Conservation (phyloP, 2,797 vertebrate genomes). For the Notolabrus celidotus region DNA sequence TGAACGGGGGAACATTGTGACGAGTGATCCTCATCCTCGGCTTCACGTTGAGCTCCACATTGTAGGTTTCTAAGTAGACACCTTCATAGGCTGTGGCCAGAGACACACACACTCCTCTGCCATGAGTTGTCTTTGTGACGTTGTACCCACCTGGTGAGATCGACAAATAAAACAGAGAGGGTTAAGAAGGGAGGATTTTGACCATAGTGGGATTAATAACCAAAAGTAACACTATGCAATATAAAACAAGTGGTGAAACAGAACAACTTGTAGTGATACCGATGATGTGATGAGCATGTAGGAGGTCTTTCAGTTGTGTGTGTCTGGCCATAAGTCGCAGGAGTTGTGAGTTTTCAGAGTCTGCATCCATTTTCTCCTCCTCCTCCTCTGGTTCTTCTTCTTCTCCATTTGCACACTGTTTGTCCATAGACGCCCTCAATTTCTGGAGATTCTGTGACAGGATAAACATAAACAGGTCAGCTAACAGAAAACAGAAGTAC, state of each 20-base stretch:
- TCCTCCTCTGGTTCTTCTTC: constrained; percentile 31
- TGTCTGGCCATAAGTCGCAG: constrained; percentile 77
- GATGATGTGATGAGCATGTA: constrained; percentile 86
- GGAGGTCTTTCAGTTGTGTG: constrained; percentile 78
- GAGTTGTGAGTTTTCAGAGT: constrained; percentile 46
- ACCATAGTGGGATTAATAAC: neutral
- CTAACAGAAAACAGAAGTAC: too few species aligned
- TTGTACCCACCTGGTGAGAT: constrained; percentile 79
- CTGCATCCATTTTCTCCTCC: constrained; percentile 53
- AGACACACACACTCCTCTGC: constrained; percentile 83
- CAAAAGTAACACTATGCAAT: too few species aligned
- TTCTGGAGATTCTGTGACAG: constrained; percentile 61
- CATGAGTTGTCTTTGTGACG: constrained; percentile 65
- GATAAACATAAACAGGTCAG: neutral
- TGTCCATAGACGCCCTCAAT: constrained; percentile 63
- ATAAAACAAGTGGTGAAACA: neutral
- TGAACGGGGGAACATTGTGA: constrained; percentile 90
- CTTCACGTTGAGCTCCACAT: constrained; percentile 85
- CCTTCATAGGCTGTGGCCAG: constrained; percentile 88
- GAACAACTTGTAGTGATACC: constrained; percentile 76
- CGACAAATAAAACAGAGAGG: neutral
- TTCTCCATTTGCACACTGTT: constrained; percentile 35
- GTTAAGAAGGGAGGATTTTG: neutral
- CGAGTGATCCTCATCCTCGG: constrained; percentile 79
- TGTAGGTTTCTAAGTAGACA: constrained; percentile 87